phyloP scores from a whole-genome alignment of 2,113 vertebrate species.

The Chlorodrepanis virens region DNA sequence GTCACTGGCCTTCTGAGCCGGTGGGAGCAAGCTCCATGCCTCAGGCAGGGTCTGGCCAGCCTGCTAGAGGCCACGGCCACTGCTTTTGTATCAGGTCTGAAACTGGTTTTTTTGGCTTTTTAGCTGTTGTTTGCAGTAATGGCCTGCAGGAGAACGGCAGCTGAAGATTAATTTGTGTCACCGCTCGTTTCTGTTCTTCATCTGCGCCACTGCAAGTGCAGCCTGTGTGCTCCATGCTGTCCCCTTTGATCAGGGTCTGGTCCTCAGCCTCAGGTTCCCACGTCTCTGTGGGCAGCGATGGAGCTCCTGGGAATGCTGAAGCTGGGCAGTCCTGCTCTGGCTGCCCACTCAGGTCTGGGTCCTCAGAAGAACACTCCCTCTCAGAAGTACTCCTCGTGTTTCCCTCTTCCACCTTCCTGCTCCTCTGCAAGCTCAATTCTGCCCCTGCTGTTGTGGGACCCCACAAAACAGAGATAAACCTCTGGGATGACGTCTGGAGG shows the following conservation, averaged over 20 bases:
- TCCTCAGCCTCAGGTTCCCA: not conserved
- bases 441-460: accelerated
- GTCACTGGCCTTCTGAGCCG: not conserved
- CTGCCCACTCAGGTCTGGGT: not conserved
- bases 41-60: not conserved
- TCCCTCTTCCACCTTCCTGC: not conserved
- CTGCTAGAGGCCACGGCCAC: not conserved
- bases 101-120: not conserved
- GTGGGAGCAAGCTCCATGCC: accelerated
- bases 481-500: too few relatives aligned
- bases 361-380: not conserved
- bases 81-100: not conserved
- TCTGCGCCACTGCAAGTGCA: not conserved
- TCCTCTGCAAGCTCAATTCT: not conserved
- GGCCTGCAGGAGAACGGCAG: not conserved
- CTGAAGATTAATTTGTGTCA: not conserved
- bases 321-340: not conserved
- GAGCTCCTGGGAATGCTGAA: not conserved
- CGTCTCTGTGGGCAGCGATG: accelerated
- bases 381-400: not conserved
- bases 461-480: not conserved
- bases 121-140: not conserved
- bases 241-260: not conserved
- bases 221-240: not conserved
- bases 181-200: not conserved